Base-by-base conservation (phyloP, 1,140 invertebrate genomes). In the Cardiocondyla obscurior region DNA sequence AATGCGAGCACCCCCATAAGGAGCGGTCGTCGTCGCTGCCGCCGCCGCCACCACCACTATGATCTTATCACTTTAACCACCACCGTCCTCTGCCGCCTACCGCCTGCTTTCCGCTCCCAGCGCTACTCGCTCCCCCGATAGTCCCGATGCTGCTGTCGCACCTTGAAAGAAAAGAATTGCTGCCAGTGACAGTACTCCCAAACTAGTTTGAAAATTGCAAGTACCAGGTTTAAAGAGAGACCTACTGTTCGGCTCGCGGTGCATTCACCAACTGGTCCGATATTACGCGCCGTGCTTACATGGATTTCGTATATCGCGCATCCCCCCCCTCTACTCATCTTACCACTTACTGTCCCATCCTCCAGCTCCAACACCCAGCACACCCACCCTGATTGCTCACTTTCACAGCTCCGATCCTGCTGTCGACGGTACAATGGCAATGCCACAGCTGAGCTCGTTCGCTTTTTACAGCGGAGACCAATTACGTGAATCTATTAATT, bases 231-330 rank as follows among this genome's bases (percentile, higher is more conserved):
- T 1, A 42, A 8, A 2, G 1, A 55, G 2, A n/a, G 3, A 49
- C 1, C 73, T 22, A 33, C 73, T 49, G 22, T 19, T 19, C 70
- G 39, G 30, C 53, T 33, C 82, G 76, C 64, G 58, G 22, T 30
- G 62, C 87, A 57, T 82, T 89, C 77, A 83, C 88, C 83, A 76
- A 89, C 87, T 89, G 88, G 86, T 53, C 58, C 73, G 69, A 86
- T 67, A 28, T 58, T 76, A 83, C 65, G 74, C 36, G 25, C 8
- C 28, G 42, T 30, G 3, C 33, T 14, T 67, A 28, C 16, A 49
- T 5, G 33, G 36, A n/a, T 69, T 53, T 67, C 74, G 46, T 77
- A 36, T 49, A 46, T 25, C 73, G 42, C 30, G 30, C 72, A 74
- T 74, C 72, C 72, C 57, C 55, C 42, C 57, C n/a, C n/a, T n/a